Base-by-base conservation (phyloP, 2,888 invertebrate genomes). In the Merodon equestris region DNA sequence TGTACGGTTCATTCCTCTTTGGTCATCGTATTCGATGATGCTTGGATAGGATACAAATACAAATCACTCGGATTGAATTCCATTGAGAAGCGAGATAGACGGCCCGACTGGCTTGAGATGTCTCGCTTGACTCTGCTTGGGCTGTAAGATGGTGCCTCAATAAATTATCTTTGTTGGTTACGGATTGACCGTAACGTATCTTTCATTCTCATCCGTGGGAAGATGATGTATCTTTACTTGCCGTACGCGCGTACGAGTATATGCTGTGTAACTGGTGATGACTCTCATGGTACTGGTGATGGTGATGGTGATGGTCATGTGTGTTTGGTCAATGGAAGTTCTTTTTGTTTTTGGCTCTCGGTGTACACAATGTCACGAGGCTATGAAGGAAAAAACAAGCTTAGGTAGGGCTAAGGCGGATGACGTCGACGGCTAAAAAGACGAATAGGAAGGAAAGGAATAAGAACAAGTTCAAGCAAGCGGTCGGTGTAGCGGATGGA, bases 21-120 rank as follows among this genome's bases (percentile, higher is more conserved):
- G 72, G 56, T 66, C 27, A 34, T 60, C 64, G n/a, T n/a, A n/a
- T 72, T 56, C 47, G 40, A 5, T 18, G 18, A 14, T 38, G 27
- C 27, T 27, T 27, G 27, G 27, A 27, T 27, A 27, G 27, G 27
- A 27, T 7, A 27, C 27, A 50, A 74, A 56, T 64, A 58, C 61
- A 58, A 79, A 79, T 79, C 79, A 79, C 64, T 48, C 17, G 63
- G 60, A 74, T 73, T 74, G 68, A 79, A 79, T 79, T 79, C 79
- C 79, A 54, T 58, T 44, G 68, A 27, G 27, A 27, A 27, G 27
- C 27, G 27, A 27, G 27, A 27, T 27, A 27, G 27, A 27, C 27
- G 27, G 2, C 27, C 7, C 7, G 27, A 27, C 27, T 27, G 27
- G 27, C 27, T 27, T 27, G 27, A 27, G 27, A 27, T 27, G 27